Base-by-base conservation (phyloP, 2,113 vertebrate genomes). In the Passer domesticus region DNA sequence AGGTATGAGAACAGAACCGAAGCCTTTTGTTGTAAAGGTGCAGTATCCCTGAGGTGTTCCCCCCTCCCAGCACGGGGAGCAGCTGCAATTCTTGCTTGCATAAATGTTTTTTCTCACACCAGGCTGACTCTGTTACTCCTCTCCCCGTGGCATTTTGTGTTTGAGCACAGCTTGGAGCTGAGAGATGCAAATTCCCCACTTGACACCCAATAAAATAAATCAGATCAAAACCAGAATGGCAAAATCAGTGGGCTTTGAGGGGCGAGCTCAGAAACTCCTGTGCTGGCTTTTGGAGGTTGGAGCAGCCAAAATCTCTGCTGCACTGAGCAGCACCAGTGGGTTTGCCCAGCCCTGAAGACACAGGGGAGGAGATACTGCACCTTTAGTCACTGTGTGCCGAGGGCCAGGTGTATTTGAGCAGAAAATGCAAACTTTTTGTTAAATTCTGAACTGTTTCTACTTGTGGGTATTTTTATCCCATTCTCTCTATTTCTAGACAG, bases 401-500 rank as follows among this genome's bases (percentile, higher is more conserved):
- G 79, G 83, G 87, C 87, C 87, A 96, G 94, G 59, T 87, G 91
- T 94, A 93, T 80, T 70, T 93, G 92, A 96, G 87, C 92, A 50
- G 85, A 87, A 94, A 94, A 82, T 93, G 86, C 87, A 56, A 82
- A 92, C 67, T 70, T 89, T 89, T 89, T 91, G 83, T 96, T 92
- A 96, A 90, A 69, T 95, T 95, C 90, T 96, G 87, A 94, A 87
- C 89, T 91, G 74, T 87, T 92, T 95, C 96, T 96, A 92, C 90
- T 94, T 83, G 76, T 89, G 96, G 96, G 92, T 94, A 94, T 97
- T 96, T 98, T 96, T 92, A 95, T 97, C 96, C 97, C 85, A 93
- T 97, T 98, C 96, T 97, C 94, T 97, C 97, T 96, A 95, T 97
- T 98, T 98, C 97, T 95, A 95, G 97, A 96, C 95, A 94, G 97